phyloP scores from a whole-genome alignment of 92 coral and sea anemone species.

The Parazoanthus darwini region DNA sequence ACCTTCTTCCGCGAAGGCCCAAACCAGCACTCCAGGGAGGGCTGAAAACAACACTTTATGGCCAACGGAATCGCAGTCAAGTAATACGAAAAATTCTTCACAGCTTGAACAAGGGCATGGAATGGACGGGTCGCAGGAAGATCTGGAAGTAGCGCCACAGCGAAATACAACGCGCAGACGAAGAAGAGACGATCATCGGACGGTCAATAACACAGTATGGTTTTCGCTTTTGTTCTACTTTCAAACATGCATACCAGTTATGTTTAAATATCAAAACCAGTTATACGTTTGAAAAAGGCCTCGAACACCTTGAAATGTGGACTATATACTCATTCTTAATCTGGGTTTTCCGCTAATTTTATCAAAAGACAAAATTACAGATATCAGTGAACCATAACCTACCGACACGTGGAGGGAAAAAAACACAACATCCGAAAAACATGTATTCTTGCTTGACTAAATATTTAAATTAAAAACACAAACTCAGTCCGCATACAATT shows the following conservation, averaged over 20 bases:
- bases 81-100: neutral
- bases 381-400: no score
- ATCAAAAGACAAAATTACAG: no score
- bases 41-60: neutral
- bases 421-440: no score
- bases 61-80: neutral
- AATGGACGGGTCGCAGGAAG: neutral
- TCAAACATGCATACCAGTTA: no score
- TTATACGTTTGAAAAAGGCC: no score
- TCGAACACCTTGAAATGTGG: no score
- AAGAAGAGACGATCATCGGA: constrained; percentile 14
- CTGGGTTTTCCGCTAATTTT: no score
- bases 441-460: no score
- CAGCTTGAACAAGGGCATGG: neutral
- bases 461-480: no score
- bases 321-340: no score
- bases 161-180: constrained; percentile 12
- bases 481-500: no score
- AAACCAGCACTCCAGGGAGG: neutral
- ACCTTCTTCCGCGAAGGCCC: neutral
- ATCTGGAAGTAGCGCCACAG: neutral
- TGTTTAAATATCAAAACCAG: neutral
- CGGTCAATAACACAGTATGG: neutral
- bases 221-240: neutral
- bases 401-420: no score